Evolutionary conservation across 2,113 vertebrate genomes (phyloP).

Genomic region (Pelecanus crispus): DNA sequence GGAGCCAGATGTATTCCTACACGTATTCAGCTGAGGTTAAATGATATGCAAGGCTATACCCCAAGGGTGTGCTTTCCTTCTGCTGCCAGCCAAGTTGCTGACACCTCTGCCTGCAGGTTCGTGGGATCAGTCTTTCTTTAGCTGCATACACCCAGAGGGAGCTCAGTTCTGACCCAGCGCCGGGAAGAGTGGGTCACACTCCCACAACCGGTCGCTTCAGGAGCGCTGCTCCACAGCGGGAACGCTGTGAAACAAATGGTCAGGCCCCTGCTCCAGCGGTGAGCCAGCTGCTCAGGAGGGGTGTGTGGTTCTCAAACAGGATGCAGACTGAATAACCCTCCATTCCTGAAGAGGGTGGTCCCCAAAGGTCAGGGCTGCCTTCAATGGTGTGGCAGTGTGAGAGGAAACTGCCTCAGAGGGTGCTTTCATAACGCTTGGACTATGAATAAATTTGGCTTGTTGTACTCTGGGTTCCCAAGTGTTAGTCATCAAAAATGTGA

Average conservation of each 20-base stretch:
- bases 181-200: not conserved
- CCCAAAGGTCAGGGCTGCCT: conserved; percentile 54
- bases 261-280: not conserved
- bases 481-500: conserved; percentile 14
- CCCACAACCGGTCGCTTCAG: not conserved
- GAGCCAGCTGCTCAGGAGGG: not conserved
- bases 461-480: not conserved
- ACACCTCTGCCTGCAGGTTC: not conserved
- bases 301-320: conserved; percentile 27
- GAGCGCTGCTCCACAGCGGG: not conserved
- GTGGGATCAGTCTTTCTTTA: not conserved
- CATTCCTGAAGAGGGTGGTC: conserved; percentile 59
- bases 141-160: not conserved
- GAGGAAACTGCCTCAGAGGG: conserved; percentile 52
- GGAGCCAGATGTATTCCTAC: conserved; percentile 19
- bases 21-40: not conserved
- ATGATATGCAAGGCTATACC: not conserved
- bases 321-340: conserved; percentile 53
- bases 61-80: conserved; percentile 12
- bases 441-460: conserved; percentile 23
- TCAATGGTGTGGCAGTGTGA: conserved; percentile 27
- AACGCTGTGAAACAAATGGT: not conserved
- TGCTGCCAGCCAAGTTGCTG: not conserved
- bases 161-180: not conserved
- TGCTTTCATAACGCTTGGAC: conserved; percentile 7